These are phyloP conservation scores for Serrognathus titanus DNA, from an alignment of 2,888 invertebrate species.

Conservation along the genomic window DNA sequence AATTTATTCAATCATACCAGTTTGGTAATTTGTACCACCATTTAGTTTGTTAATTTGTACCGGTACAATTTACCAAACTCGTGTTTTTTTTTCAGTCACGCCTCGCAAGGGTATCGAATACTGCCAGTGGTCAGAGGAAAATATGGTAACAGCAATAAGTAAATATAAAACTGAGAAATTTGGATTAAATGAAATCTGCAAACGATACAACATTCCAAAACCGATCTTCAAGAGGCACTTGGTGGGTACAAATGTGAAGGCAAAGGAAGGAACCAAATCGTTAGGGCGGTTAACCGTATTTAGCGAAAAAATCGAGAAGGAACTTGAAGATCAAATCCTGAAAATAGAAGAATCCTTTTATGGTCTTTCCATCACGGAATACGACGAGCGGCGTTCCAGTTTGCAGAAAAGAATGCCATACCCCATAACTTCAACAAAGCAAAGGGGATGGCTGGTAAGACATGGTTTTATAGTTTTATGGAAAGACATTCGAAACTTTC, in stretches of 20 bases:
- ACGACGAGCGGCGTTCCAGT: slow-evolving; percentile 16
- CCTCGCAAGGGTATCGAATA: slow-evolving; percentile 2
- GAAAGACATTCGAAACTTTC: slow-evolving; percentile 1
- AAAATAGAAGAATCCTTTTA: slow-evolving; percentile 19
- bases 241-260: slow-evolving; percentile 19
- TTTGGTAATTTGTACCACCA: too few relatives aligned
- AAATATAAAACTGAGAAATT: slow-evolving; percentile 15
- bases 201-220: slow-evolving; percentile 20
- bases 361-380: slow-evolving; percentile 10
- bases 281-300: slow-evolving; percentile 13
- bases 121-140: slow-evolving; percentile 16
- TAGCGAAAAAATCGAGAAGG: slow-evolving; percentile 16
- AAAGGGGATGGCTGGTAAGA: slow-evolving; percentile 15
- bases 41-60: too few relatives aligned
- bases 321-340: slow-evolving; percentile 22
- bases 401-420: slow-evolving; percentile 17
- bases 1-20: too few relatives aligned
- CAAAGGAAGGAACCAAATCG: slow-evolving; percentile 17
- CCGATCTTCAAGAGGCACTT: slow-evolving; percentile 20
- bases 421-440: slow-evolving; percentile 14
- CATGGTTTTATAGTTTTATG: slow-evolving; percentile 15
- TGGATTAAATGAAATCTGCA: not conserved
- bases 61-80: too few relatives aligned
- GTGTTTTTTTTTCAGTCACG: too few relatives aligned
- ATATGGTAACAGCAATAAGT: slow-evolving; percentile 15